phyloP scores from a whole-genome alignment of 2,113 vertebrate genomes.

The Malaclemys terrapin region DNA sequence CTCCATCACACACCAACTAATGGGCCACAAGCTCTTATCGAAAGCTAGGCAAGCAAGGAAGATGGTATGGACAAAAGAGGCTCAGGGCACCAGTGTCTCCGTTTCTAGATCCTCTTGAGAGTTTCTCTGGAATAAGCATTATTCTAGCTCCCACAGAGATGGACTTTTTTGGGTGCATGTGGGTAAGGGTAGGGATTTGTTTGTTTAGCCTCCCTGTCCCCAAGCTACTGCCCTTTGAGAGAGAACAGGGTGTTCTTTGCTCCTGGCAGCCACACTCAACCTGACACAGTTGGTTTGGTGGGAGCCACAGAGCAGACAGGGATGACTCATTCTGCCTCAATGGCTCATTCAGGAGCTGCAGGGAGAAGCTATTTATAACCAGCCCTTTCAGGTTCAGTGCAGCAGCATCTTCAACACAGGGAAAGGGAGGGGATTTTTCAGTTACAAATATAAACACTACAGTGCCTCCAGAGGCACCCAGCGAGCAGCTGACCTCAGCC shows the following conservation, averaged over 20 bases:
- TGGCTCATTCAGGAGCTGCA: slow-evolving; percentile 73
- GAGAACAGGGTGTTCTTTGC: slow-evolving; percentile 51
- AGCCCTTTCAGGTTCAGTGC: slow-evolving; percentile 76
- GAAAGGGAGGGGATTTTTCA: not conserved
- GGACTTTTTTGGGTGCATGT: slow-evolving; percentile 5
- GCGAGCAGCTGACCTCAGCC: not conserved
- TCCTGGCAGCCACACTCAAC: slow-evolving; percentile 55
- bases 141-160: not conserved
- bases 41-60: not conserved
- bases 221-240: slow-evolving; percentile 65
- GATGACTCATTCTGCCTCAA: slow-evolving; percentile 75
- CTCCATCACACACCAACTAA: not conserved
- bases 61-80: not conserved
- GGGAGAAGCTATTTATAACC: slow-evolving; percentile 74
- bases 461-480: not conserved
- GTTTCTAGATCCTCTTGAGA: not conserved
- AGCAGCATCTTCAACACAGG: slow-evolving; percentile 60
- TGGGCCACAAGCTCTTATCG: not conserved
- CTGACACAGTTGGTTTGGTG: slow-evolving; percentile 56
- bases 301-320: slow-evolving; percentile 42
- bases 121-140: not conserved
- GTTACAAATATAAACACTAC: not conserved
- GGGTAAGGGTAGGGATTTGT: slow-evolving; percentile 17
- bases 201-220: slow-evolving; percentile 43
- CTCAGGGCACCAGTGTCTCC: fast-evolving